Evolutionary conservation across 1,140 invertebrate species (phyloP).

Genomic region (Drosophila equinoxialis): DNA sequence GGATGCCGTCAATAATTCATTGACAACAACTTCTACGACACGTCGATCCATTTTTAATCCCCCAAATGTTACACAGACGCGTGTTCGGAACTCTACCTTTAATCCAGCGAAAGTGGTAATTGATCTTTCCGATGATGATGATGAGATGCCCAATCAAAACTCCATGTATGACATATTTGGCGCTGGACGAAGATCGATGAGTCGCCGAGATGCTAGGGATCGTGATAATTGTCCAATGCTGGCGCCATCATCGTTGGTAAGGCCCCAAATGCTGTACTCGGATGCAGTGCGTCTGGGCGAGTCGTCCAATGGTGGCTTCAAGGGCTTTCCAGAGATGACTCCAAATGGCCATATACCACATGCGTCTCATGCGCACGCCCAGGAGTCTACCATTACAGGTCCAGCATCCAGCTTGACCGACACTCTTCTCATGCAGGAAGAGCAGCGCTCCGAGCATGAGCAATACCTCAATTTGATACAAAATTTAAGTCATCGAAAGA

Average conservation of each 20-base stretch:
- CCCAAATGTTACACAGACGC: constrained; percentile 32
- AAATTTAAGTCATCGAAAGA: constrained; percentile 18
- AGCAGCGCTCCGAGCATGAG: constrained; percentile 47
- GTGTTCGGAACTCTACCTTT: constrained; percentile 25
- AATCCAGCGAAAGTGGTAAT: background rate
- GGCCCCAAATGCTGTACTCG: constrained; percentile 44
- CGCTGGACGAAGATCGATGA: constrained; percentile 16
- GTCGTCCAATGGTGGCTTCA: constrained; percentile 48
- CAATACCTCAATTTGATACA: constrained; percentile 49
- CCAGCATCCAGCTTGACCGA: background rate
- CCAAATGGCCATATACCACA: constrained; percentile 24
- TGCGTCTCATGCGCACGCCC: background rate
- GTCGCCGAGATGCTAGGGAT: background rate
- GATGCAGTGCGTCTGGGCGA: constrained; percentile 57
- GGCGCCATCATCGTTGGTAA: background rate
- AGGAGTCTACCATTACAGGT: background rate
- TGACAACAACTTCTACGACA: constrained; percentile 3
- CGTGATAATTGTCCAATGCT: background rate
- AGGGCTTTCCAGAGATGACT: constrained; percentile 14
- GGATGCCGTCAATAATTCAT: background rate
- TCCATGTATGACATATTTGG: constrained; percentile 33
- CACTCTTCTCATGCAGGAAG: constrained; percentile 36
- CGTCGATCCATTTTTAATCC: constrained; percentile 57
- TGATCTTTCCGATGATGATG: constrained; percentile 57
- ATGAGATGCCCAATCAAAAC: constrained; percentile 36